Conservation (phyloP, 2,888 invertebrate genomes). For the Linnaemya vulpina region DNA sequence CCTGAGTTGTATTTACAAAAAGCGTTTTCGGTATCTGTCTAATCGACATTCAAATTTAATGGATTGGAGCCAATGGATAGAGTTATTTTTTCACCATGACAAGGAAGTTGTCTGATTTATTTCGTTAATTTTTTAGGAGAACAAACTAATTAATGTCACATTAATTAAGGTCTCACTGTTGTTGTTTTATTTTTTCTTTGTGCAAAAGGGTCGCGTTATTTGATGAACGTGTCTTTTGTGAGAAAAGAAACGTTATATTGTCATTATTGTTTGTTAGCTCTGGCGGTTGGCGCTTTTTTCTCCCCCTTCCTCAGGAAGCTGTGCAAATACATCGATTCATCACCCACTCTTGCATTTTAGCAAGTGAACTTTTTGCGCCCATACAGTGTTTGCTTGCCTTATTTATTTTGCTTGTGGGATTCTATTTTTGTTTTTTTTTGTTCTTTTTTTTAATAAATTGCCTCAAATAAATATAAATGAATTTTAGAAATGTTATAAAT, state of each 20-base stretch:
- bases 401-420: slow-evolving; percentile 64
- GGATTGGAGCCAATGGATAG: not conserved
- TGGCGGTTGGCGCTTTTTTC: slow-evolving; percentile 35
- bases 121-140: not conserved
- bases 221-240: slow-evolving; percentile 68
- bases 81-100: not conserved
- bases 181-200: not conserved
- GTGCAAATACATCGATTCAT: slow-evolving; percentile 41
- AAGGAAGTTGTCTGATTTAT: not conserved
- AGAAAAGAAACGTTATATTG: slow-evolving; percentile 65
- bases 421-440: slow-evolving; percentile 39
- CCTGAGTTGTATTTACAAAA: not conserved
- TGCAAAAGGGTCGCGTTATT: slow-evolving; percentile 58
- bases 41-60: slow-evolving; percentile 11
- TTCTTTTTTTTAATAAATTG: slow-evolving; percentile 70
- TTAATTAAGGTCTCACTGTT: slow-evolving; percentile 44
- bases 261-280: slow-evolving; percentile 70
- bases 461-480: slow-evolving; percentile 71
- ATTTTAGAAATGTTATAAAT: slow-evolving; percentile 72
- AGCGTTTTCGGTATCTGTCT: not conserved
- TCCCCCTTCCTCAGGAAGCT: slow-evolving; percentile 34
- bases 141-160: slow-evolving; percentile 12
- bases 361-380: not conserved
- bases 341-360: slow-evolving; percentile 32
- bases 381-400: slow-evolving; percentile 41